Evolutionary conservation across 1,140 invertebrate genomes (phyloP), one percentile per base, ranked within the genome.

Genomic region (Chlorops oryzae): DNA sequence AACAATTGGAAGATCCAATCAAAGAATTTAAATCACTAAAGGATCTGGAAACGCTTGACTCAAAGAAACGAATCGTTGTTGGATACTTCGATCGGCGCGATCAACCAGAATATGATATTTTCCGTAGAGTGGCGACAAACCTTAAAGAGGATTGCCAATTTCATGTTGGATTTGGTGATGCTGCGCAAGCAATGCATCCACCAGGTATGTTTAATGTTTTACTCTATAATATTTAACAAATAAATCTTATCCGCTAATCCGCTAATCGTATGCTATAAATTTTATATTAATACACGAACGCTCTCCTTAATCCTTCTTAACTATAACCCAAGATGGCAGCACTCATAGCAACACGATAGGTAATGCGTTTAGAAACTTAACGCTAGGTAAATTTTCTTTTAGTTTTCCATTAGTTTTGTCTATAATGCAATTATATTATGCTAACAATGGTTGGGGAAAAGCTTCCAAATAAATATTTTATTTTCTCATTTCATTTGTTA

Each of bases 81-180:
- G 94, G 90, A 5, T 98, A 95, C 67, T 97, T 98, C 75, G 86
- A 90, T 53, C 77, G 79, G 22, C 82, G 90, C 59, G 84, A 90
- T 63, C 82, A 85, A 53, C 81, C 84, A 2, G 85, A 88, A 59
- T 94, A 92, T 70, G 77, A 85, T 53, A 80, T 83, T 25, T 87
- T 92, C 62, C 78, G 88, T 50, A 82, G 84, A 66, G 88, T 93
- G 4, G 91, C 92, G 0, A 83, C 82, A 2, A 90, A 87, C 73
- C 75, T 99, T 0, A 92, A 96, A 64, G 95, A 98, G 64, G 96
- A 98, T 64, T 99, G 96, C 63, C 78, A 87, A 52, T 99, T 98
- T 65, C 87, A 92, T 74, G 87, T 87, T 65, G 92, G 90, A 1
- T 88, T 96, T 77, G 95, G 93, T 75, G 94, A 88, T 75, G 86